Evolutionary conservation across 2,888 invertebrate genomes (phyloP).

Genomic region (Clusia tigrina): DNA sequence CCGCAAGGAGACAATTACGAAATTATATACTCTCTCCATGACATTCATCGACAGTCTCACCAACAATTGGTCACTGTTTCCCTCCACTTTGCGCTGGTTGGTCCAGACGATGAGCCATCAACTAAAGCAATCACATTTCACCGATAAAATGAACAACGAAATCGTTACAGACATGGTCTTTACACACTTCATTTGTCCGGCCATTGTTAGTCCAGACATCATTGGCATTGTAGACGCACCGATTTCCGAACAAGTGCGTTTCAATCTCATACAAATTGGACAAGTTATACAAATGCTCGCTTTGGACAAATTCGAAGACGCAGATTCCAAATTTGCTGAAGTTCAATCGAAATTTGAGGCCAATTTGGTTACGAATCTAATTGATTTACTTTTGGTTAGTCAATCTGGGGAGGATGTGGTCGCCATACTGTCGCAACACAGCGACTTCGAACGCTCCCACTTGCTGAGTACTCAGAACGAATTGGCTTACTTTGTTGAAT

Average conservation of each 20-base stretch:
- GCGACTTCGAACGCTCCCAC: slow-evolving; percentile 71
- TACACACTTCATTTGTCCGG: slow-evolving; percentile 93
- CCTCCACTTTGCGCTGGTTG: slow-evolving; percentile 88
- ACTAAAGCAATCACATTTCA: slow-evolving; percentile 68
- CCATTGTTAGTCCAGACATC: slow-evolving; percentile 94
- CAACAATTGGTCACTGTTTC: slow-evolving; percentile 89
- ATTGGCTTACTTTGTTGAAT: slow-evolving; percentile 70
- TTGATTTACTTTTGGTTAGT: slow-evolving; percentile 72
- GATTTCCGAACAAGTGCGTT: slow-evolving; percentile 88
- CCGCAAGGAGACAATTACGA: slow-evolving; percentile 79
- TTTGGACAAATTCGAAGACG: slow-evolving; percentile 79
- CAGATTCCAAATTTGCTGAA: slow-evolving; percentile 76
- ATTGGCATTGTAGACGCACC: slow-evolving; percentile 93
- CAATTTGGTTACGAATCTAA: slow-evolving; percentile 78
- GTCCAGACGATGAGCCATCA: slow-evolving; percentile 83
- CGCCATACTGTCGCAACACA: slow-evolving; percentile 63
- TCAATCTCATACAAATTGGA: slow-evolving; percentile 89
- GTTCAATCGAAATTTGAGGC: slow-evolving; percentile 83
- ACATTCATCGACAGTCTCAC: slow-evolving; percentile 83
- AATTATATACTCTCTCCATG: slow-evolving; percentile 79
- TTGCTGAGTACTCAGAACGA: slow-evolving; percentile 75
- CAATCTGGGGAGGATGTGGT: slow-evolving; percentile 63
- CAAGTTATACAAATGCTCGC: slow-evolving; percentile 93
- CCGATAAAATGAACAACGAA: slow-evolving; percentile 65
- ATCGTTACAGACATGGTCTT: slow-evolving; percentile 94